Evolutionary conservation across 2,797 vertebrate species (phyloP).

Genomic region (Neosilurus hyrtlii): DNA sequence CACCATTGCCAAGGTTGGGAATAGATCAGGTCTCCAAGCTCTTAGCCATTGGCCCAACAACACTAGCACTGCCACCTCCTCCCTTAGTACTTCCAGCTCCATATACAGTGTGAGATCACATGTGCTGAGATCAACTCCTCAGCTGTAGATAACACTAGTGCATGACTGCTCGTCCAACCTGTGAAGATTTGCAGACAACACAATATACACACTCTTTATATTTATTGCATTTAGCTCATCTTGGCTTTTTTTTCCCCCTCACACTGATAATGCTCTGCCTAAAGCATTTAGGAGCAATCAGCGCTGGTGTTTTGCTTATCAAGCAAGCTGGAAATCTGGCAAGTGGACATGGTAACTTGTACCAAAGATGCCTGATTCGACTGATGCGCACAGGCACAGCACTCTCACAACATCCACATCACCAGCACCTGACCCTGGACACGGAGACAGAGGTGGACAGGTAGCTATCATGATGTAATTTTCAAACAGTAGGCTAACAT

Average conservation of each 20-base stretch:
- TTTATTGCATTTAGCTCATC: not conserved
- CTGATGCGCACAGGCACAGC: constrained; percentile 63
- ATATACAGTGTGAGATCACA: constrained; percentile 44
- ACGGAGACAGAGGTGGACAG: constrained; percentile 59
- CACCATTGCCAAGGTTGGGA: constrained; percentile 28
- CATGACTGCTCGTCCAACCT: not conserved
- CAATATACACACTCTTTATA: not conserved
- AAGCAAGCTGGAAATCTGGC: constrained; percentile 63
- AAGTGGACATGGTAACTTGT: constrained; percentile 59
- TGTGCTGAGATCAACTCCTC: constrained; percentile 24
- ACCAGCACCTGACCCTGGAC: constrained; percentile 56
- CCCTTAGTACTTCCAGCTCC: constrained; percentile 53
- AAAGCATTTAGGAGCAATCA: constrained; percentile 66
- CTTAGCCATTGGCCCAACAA: constrained; percentile 56
- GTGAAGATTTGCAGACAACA: not conserved
- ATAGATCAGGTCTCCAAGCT: constrained; percentile 38
- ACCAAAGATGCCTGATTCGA: constrained; percentile 60
- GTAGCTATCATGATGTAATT: constrained; percentile 46
- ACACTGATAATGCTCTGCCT: constrained; percentile 69
- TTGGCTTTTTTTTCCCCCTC: constrained; percentile 5
- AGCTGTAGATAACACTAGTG: constrained; percentile 37
- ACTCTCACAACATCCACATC: constrained; percentile 58
- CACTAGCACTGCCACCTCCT: constrained; percentile 41
- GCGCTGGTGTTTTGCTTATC: constrained; percentile 63
- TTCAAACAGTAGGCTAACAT: not conserved